A percentile compares a stretch with the other conserved stretches of the same genome.
Conservation (phyloP, 1,140 invertebrate genomes). For the Cardiocondyla obscurior region DNA sequence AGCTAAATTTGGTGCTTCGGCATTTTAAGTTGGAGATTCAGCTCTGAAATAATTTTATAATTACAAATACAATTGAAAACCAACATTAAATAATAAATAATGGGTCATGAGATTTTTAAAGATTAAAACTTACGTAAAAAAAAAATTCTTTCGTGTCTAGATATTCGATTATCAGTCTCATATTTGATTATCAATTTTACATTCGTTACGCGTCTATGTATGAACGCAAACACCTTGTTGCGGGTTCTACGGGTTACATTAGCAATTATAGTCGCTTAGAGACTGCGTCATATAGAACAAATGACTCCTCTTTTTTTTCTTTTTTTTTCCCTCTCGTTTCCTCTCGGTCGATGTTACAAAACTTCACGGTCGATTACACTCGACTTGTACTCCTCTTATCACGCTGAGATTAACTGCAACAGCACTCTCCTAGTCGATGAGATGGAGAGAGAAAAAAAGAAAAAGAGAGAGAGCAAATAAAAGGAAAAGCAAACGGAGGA, state of each 20-base stretch:
- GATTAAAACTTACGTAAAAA: not conserved
- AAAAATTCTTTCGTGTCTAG: not conserved
- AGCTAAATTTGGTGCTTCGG: no score
- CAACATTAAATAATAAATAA: no score
- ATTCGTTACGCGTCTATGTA: not conserved
- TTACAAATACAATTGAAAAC: no score
- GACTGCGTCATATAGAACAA: slow-evolving; percentile 11
- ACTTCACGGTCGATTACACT: not conserved
- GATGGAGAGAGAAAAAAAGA: not conserved
- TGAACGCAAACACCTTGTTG: not conserved
- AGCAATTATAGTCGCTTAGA: not conserved
- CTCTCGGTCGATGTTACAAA: slow-evolving; percentile 17
- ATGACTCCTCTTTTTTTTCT: not conserved
- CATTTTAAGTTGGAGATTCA: not conserved
- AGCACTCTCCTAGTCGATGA: not conserved
- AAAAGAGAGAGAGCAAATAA: slow-evolving; percentile 7
- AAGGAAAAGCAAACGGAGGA: not conserved
- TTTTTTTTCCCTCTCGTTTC: not conserved
- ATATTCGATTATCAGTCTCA: not conserved
- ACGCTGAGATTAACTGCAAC: slow-evolving; percentile 12
- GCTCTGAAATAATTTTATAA: not conserved
- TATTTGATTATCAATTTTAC: not conserved
- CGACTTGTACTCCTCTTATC: not conserved
- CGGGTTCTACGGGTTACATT: slow-evolving; percentile 1
- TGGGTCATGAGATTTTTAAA: not conserved